A percentile compares a stretch with the other conserved stretches of the same genome.
Evolutionary conservation across 2,797 vertebrate species (phyloP).

Genomic region (Rallus crepitans): DNA sequence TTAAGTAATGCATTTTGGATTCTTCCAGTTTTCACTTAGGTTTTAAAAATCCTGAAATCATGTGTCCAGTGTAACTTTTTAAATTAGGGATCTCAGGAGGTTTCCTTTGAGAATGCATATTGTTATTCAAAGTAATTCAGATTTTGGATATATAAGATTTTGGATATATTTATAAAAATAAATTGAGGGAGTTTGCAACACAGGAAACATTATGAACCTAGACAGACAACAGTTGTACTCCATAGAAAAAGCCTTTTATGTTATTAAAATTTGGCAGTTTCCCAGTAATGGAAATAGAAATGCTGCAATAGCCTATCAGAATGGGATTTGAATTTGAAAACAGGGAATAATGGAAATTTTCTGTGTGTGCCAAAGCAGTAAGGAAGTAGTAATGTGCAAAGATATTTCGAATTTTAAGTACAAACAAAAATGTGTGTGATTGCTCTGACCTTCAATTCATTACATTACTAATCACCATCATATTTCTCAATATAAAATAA

Average conservation of each 20-base stretch:
- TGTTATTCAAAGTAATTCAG: neutral
- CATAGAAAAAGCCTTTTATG: neutral
- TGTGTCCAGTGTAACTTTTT: neutral
- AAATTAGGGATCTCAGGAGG: neutral
- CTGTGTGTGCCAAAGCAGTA: neutral
- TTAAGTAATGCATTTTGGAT: neutral
- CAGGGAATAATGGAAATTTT: neutral
- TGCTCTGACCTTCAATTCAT: conserved; percentile 29
- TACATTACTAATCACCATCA: neutral
- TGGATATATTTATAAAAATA: too few species aligned
- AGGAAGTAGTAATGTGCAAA: neutral
- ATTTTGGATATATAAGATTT: neutral
- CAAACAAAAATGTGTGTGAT: neutral
- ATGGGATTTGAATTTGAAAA: neutral
- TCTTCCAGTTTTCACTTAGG: neutral
- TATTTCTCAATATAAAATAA: conserved; percentile 11
- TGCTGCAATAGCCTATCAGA: neutral
- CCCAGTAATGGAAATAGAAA: neutral
- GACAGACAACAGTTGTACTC: neutral
- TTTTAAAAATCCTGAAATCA: neutral
- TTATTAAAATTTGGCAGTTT: neutral
- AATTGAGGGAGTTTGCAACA: neutral
- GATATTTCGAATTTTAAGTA: neutral
- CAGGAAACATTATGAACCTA: neutral
- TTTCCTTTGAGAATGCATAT: neutral